Evolutionary conservation across 2,888 invertebrate genomes (phyloP).

Genomic region (Orchestes rusci): DNA sequence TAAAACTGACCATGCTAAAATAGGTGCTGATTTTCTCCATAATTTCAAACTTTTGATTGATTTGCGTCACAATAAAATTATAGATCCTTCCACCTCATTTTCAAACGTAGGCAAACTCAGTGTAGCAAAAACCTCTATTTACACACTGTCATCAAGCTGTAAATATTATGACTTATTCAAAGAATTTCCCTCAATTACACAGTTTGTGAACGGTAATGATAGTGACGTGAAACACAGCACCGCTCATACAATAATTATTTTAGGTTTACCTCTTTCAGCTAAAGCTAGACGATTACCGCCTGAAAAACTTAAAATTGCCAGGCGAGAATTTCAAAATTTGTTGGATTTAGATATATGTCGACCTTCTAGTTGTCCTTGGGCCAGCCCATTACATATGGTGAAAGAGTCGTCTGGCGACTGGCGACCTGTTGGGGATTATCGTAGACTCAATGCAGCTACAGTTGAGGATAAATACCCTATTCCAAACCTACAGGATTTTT

Average conservation of each 20-base stretch:
- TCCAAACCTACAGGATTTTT: slow-evolving; percentile 6
- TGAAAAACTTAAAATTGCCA: slow-evolving; percentile 8
- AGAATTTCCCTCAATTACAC: slow-evolving; percentile 1
- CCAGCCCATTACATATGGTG: slow-evolving; percentile 5
- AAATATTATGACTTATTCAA: background rate
- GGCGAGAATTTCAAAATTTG: slow-evolving; percentile 4
- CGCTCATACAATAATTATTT: background rate
- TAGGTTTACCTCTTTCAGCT: background rate
- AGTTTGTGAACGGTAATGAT: background rate
- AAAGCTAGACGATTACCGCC: slow-evolving; percentile 7
- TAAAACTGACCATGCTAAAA: background rate
- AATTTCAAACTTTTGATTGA: background rate
- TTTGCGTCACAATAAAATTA: background rate
- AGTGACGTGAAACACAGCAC: background rate
- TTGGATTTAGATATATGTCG: slow-evolving; percentile 4
- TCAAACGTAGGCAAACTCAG: background rate
- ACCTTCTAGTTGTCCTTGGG: slow-evolving; percentile 7
- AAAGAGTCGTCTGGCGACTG: slow-evolving; percentile 3
- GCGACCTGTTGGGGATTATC: slow-evolving; percentile 11
- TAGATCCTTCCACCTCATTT: background rate
- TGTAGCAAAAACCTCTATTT: background rate
- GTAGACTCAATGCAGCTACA: slow-evolving; percentile 4
- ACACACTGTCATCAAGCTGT: background rate
- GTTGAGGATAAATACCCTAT: slow-evolving; percentile 1
- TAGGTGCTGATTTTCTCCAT: slow-evolving; percentile 1